These are phyloP conservation scores for Thunnus albacares DNA, from an alignment of 2,797 vertebrate species.

Conservation along the genomic window DNA sequence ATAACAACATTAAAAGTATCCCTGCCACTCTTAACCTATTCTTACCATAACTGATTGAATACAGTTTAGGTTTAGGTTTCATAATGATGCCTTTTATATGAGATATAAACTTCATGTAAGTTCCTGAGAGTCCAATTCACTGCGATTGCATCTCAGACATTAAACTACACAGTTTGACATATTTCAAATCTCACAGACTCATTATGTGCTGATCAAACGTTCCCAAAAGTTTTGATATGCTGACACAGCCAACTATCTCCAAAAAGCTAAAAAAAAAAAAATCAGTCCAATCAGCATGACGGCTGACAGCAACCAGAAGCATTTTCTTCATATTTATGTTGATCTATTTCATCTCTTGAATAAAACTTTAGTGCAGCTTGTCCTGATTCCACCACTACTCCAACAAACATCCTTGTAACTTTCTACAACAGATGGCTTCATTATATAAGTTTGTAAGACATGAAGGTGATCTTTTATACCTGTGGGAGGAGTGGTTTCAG, in stretches of 20 bases:
- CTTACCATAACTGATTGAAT: no score
- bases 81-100: no score
- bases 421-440: background rate
- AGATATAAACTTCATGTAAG: no score
- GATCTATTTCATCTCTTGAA: background rate
- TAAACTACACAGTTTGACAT: no score
- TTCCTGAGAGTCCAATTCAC: no score
- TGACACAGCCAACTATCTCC: background rate
- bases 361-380: background rate
- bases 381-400: background rate
- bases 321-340: no score
- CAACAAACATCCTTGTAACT: background rate
- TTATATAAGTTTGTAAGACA: background rate
- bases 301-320: background rate
- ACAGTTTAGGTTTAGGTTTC: no score
- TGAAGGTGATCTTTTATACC: constrained; percentile 44
- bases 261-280: background rate
- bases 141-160: no score
- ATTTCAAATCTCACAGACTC: no score
- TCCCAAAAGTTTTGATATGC: background rate
- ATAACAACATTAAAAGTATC: no score
- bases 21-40: no score
- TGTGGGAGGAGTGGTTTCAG: constrained; percentile 58
- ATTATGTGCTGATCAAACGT: background rate
- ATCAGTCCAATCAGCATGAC: background rate